Conservation (phyloP, 2,797 vertebrate species). For the Pelobates cultripes region DNA sequence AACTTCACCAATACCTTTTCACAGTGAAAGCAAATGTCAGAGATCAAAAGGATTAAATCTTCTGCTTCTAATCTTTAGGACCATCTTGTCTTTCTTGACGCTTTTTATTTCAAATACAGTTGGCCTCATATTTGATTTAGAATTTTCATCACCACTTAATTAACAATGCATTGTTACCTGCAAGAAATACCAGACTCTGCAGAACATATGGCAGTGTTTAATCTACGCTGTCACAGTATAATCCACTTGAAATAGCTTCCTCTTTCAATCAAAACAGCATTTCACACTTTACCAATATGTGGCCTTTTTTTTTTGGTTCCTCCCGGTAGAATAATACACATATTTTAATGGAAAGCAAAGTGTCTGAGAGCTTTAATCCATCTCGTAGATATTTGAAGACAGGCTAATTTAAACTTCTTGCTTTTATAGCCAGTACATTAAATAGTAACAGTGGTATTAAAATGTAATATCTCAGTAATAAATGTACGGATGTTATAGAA, state of each 20-base stretch:
- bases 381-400: slow-evolving; percentile 30
- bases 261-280: slow-evolving; percentile 75
- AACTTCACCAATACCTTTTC: slow-evolving; percentile 61
- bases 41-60: slow-evolving; percentile 59
- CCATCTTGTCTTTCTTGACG: slow-evolving; percentile 58
- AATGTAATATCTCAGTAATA: too few relatives aligned
- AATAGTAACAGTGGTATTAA: too few relatives aligned
- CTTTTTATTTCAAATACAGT: slow-evolving; percentile 67
- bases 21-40: slow-evolving; percentile 57
- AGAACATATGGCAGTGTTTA: slow-evolving; percentile 72
- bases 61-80: slow-evolving; percentile 48
- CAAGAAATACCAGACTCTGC: slow-evolving; percentile 63
- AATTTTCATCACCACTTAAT: slow-evolving; percentile 73
- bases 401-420: slow-evolving; percentile 34
- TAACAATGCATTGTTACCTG: slow-evolving; percentile 69
- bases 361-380: slow-evolving; percentile 51
- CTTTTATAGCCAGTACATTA: not conserved
- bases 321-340: slow-evolving; percentile 65
- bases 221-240: slow-evolving; percentile 71
- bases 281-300: slow-evolving; percentile 76
- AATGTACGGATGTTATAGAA: too few relatives aligned
- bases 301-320: slow-evolving; percentile 59
- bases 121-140: slow-evolving; percentile 65
- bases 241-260: slow-evolving; percentile 72
- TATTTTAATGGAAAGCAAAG: slow-evolving; percentile 58